A percentile compares a stretch with the other conserved stretches of the same genome.
phyloP scores from a whole-genome alignment of 1,140 invertebrate species.

The Drosophila lini region DNA sequence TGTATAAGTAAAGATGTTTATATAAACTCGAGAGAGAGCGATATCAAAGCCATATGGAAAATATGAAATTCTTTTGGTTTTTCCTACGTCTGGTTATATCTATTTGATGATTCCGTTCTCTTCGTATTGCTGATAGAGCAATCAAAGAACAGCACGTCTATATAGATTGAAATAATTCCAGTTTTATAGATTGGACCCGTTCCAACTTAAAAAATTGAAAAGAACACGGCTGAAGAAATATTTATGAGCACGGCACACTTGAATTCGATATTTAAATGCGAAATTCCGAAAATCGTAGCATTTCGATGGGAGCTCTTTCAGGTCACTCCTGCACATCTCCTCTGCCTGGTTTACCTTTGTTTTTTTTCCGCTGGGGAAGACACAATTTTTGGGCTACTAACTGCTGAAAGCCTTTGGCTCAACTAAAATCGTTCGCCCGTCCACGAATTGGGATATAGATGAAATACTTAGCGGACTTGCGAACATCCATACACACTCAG shows the following conservation, averaged over 20 bases:
- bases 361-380: constrained; percentile 55
- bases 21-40: constrained; percentile 31
- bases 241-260: constrained; percentile 71
- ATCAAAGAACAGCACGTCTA: constrained; percentile 35
- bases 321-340: constrained; percentile 10
- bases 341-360: constrained; percentile 15
- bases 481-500: constrained; percentile 41
- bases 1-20: constrained; percentile 25
- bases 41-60: constrained; percentile 57
- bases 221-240: constrained; percentile 22
- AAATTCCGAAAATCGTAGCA: constrained; percentile 7
- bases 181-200: constrained; percentile 74
- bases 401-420: constrained; percentile 77
- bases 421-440: constrained; percentile 67
- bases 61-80: constrained; percentile 38
- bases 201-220: constrained; percentile 57
- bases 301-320: constrained; percentile 3
- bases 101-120: constrained; percentile 43
- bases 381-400: constrained; percentile 64
- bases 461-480: constrained; percentile 43
- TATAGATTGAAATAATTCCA: constrained; percentile 67
- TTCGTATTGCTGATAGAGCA: constrained; percentile 44
- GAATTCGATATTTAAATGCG: constrained; percentile 47
- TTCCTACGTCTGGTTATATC: constrained; percentile 29
- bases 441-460: constrained; percentile 50